Evolutionary conservation across 2,888 invertebrate genomes (phyloP), one percentile per base, ranked within the genome.

Genomic region (Vanessa cardui): DNA sequence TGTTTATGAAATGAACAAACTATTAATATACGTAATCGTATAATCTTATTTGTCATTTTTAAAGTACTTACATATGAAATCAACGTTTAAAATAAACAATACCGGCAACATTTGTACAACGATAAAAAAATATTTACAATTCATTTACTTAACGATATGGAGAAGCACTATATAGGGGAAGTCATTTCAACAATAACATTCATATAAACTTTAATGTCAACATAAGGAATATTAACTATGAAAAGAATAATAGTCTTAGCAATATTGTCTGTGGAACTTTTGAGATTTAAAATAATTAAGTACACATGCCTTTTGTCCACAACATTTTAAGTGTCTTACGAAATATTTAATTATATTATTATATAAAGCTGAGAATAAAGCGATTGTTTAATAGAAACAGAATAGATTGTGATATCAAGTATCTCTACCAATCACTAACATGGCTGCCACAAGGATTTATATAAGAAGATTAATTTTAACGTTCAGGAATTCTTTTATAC

Each of bases 71-170:
- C 47, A 47, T 47, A n/a, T 47, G 18, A n/a, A 16, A 47, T 52
- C 52, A 52, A 52, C 52, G 26, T 49, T 18, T 49, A 8, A 49
- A 49, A 49, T 49, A 49, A n/a, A 49, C 8, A 20, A 49, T 20
- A 9, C 18, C 18, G 8, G 49, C 18, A 49, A 18, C 49, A 49
- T 49, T 50, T 21, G 15, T 21, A 21, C 15, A 50, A 50, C 21
- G 20, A 58, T 45, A 58, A 50, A 58, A 26, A 26, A 47, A 58
- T 26, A 44, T 63, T 63, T 62, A 62, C 16, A 49, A 44, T 61
- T 39, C 44, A 56, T 18, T 58, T 6, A 58, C 9, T 58, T 58
- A 44, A 58, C 18, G 20, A 20, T 59, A 46, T 16, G 45, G 26
- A 26, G 20, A 54, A 54, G 31, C 31, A 54, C 16, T 31, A 15